Conservation (phyloP, 2,113 vertebrate genomes). For the Notarius lentiginosus region DNA sequence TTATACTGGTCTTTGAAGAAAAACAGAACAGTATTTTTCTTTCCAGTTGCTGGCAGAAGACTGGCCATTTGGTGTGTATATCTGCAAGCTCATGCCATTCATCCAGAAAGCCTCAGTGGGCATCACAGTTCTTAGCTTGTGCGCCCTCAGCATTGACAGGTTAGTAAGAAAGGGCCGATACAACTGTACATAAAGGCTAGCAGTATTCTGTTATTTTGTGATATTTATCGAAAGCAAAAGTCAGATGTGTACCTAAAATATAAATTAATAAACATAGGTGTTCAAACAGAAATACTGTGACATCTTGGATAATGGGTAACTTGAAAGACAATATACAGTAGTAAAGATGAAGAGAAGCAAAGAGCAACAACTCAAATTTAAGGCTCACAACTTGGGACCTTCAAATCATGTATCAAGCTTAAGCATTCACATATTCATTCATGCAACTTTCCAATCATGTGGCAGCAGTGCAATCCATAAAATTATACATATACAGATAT, state of each 20-base stretch:
- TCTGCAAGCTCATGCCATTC: conserved; percentile 87
- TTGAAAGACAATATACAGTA: not conserved
- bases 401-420: not conserved
- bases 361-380: not conserved
- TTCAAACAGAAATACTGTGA: not conserved
- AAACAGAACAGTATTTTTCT: not conserved
- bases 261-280: not conserved
- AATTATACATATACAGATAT: not conserved
- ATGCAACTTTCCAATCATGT: not conserved
- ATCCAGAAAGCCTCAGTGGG: conserved; percentile 89
- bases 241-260: not conserved
- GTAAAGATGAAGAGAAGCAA: not conserved
- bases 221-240: not conserved
- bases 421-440: not conserved
- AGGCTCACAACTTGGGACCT: not conserved
- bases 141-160: conserved; percentile 90
- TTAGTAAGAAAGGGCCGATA: conserved; percentile 55
- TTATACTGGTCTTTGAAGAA: not conserved
- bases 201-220: not conserved
- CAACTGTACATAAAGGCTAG: not conserved
- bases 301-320: not conserved
- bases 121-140: conserved; percentile 88
- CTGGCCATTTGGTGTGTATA: conserved; percentile 85
- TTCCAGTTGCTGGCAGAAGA: conserved; percentile 81
- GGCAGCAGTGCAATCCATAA: not conserved